A percentile compares a stretch with the other conserved stretches of the same genome.
Conservation (phyloP, 2,113 vertebrate species). For the Rynchops niger region DNA sequence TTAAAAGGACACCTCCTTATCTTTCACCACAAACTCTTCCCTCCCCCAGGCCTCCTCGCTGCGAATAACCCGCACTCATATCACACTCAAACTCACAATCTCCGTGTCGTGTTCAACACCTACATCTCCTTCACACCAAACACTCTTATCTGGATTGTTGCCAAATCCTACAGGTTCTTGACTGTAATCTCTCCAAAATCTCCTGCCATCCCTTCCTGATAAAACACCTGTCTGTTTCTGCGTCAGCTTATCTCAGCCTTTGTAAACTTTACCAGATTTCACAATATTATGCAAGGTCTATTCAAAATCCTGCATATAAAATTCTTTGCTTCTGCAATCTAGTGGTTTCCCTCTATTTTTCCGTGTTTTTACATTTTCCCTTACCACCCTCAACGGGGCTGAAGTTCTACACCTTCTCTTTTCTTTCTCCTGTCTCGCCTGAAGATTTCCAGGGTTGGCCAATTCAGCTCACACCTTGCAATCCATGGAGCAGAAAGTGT, state of each 20-base stretch:
- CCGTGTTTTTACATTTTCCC: neutral
- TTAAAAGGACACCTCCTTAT: neutral
- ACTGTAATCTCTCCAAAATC: neutral
- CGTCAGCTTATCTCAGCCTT: neutral
- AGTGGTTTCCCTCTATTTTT: neutral
- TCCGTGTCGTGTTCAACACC: accelerated
- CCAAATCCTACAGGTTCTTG: neutral
- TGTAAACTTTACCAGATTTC: neutral
- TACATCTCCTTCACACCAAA: neutral
- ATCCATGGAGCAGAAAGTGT: neutral
- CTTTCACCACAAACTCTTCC: neutral
- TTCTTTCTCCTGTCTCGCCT: neutral
- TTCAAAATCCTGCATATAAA: neutral
- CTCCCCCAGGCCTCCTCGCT: neutral
- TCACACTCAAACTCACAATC: neutral
- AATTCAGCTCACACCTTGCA: neutral
- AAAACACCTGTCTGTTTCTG: neutral
- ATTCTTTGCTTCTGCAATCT: neutral
- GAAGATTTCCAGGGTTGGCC: neutral
- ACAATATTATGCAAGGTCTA: neutral
- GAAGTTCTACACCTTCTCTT: neutral
- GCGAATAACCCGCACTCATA: neutral
- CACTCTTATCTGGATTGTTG: neutral
- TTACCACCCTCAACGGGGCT: neutral
- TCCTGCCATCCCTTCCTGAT: neutral